A percentile compares a stretch with the other conserved stretches of the same genome.
These are phyloP conservation scores for Pseudanteris insignis DNA, from an alignment of 2,888 invertebrate species.

Conservation along the genomic window DNA sequence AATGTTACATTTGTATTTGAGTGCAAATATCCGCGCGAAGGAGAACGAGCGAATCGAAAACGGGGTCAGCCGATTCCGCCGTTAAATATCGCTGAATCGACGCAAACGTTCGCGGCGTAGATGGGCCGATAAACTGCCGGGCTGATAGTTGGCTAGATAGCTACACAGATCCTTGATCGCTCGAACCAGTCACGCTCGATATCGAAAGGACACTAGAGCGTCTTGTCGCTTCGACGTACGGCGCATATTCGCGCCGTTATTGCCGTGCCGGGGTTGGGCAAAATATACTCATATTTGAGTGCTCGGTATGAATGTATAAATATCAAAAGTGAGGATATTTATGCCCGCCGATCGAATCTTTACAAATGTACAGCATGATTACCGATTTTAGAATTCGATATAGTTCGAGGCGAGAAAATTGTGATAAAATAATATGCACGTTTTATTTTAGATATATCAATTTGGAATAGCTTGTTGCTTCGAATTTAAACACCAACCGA, in stretches of 20 bases:
- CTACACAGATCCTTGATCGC: constrained; percentile 34
- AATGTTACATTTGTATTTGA: constrained; percentile 5
- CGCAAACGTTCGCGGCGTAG: constrained; percentile 20
- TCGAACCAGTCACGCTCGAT: constrained; percentile 46
- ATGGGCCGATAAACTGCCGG: constrained; percentile 31
- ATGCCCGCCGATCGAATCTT: constrained; percentile 6
- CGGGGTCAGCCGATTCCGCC: constrained; percentile 34
- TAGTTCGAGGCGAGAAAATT: not conserved
- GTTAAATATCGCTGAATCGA: constrained; percentile 25
- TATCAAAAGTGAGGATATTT: constrained; percentile 9
- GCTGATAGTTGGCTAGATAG: constrained; percentile 36
- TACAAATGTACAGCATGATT: not conserved
- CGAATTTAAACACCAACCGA: not conserved
- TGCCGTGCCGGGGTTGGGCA: constrained; percentile 22
- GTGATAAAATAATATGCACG: too few relatives aligned
- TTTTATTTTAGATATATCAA: not conserved
- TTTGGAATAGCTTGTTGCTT: too few relatives aligned
- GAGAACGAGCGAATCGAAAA: constrained; percentile 2
- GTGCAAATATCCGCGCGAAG: not conserved
- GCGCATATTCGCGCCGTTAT: constrained; percentile 27
- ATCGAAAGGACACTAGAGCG: constrained; percentile 47
- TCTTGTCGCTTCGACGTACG: constrained; percentile 37
- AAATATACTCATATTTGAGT: constrained; percentile 25
- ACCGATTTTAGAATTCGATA: not conserved
- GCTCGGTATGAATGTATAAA: constrained; percentile 12